Base-by-base conservation (phyloP, 2,113 vertebrate species). In the Sturnus vulgaris region DNA sequence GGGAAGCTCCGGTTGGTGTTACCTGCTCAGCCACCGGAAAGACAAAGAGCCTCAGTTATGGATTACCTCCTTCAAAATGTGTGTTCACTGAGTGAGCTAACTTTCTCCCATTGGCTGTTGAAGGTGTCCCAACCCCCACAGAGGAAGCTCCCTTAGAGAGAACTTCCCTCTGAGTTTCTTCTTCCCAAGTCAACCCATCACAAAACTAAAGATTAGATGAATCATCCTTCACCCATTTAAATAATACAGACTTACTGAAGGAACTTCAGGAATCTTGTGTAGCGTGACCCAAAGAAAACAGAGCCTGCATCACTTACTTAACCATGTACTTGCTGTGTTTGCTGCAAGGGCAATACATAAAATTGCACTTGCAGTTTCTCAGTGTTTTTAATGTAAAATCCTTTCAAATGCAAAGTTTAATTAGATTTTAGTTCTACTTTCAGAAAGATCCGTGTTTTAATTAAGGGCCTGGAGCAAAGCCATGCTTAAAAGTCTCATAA, bases 361-460 rank as follows among this genome's bases (percentile, higher is more conserved):
- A 92, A 50, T 56, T 63, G 40, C 46, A 86, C 33, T 76, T 77
- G 27, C 59, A 63, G 12, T 84, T 92, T 55, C 28, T 95, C 55
- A 27, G 65, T 59, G 13, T 10, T 55, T 72, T 93, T 79, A 76
- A 77, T 11, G 35, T 71, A 86, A 92, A 92, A 28, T 52, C 25
- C 66, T 76, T 85, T 65, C 57, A 94, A 84, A 94, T 57, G 11
- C 50, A 87, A 95, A 69, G 16, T 71, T 92, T 89, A 79, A 96
- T 90, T 95, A 90, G 88, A 80, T 95, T 93, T 91, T 60, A 69
- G 39, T 44, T 92, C 66, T 60, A 64, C 73, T 97, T 96, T 95
- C 75, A 88, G 83, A 57, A n/a, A 95, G 63, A 87, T 92, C 50
- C 47, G 19, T 87, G 53, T 92, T 78, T 95, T 96, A 97, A 97